These are phyloP conservation scores for Leptocoma aspasia DNA, from an alignment of 2,113 vertebrate species.

Conservation along the genomic window DNA sequence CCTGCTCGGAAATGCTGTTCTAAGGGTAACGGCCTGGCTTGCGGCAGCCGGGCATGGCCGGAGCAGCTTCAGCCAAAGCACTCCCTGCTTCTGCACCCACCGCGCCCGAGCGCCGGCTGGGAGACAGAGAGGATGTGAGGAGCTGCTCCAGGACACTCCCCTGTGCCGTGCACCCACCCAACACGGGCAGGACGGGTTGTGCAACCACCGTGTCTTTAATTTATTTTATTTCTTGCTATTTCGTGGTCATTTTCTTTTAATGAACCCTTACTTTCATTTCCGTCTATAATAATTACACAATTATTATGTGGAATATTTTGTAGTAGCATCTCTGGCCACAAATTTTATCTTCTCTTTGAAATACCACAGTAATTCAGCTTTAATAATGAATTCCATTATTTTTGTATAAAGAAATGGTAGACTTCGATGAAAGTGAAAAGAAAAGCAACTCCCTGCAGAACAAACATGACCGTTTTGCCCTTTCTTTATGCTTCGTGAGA, in stretches of 20 bases:
- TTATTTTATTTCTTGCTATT: constrained; percentile 52
- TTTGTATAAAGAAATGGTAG: background rate
- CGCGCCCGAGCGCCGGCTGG: fast-evolving
- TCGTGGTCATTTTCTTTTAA: constrained; percentile 51
- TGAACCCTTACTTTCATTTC: constrained; percentile 33
- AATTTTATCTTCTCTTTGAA: constrained; percentile 29
- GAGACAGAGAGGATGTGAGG: background rate
- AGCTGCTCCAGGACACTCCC: background rate
- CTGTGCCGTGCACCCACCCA: background rate
- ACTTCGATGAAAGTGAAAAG: background rate
- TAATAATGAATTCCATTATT: constrained; percentile 14
- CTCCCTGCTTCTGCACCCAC: background rate
- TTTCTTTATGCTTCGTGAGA: background rate
- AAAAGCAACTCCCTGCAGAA: background rate
- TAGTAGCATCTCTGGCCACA: constrained; percentile 5
- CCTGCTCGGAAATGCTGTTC: background rate
- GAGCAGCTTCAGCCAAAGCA: background rate
- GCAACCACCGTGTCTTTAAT: background rate
- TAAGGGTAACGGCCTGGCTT: background rate
- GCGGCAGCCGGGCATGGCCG: background rate
- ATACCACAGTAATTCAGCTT: constrained; percentile 11
- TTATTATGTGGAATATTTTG: constrained; percentile 22
- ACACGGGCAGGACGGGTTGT: fast-evolving
- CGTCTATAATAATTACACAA: constrained; percentile 44
- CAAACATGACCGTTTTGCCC: background rate